These are phyloP conservation scores for Stomatorhinus walkeri DNA, from an alignment of 2,797 vertebrate species.

Conservation along the genomic window DNA sequence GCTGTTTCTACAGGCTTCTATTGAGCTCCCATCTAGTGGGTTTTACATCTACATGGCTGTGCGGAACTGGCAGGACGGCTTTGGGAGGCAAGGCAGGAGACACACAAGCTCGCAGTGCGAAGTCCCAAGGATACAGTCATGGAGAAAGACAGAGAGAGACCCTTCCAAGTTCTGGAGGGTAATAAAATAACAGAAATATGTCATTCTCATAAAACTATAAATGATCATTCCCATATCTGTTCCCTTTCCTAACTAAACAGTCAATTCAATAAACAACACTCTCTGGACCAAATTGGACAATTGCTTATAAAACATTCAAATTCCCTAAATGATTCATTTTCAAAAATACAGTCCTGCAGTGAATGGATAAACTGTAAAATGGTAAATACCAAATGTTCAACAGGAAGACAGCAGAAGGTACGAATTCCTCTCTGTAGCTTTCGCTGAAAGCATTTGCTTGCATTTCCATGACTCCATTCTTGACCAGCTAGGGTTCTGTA, in stretches of 20 bases:
- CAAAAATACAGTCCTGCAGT: neutral
- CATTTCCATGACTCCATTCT: neutral
- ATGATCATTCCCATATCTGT: neutral
- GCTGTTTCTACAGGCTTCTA: neutral
- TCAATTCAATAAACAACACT: neutral
- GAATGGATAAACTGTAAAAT: neutral
- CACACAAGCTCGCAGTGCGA: neutral
- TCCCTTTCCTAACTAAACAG: constrained; percentile 1
- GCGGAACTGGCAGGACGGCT: neutral
- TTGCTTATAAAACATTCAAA: neutral
- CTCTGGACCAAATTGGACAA: neutral
- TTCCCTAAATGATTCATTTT: neutral
- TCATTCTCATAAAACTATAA: neutral
- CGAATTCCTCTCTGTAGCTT: neutral
- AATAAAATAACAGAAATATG: neutral
- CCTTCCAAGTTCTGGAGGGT: neutral
- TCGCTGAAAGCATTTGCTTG: neutral
- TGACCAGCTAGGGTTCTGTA: neutral
- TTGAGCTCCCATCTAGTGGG: neutral
- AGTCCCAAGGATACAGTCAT: neutral
- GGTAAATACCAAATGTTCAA: neutral
- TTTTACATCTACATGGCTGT: neutral
- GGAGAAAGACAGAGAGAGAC: neutral
- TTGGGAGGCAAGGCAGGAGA: neutral
- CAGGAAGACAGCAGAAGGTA: neutral